A percentile compares a stretch with the other conserved stretches of the same genome.
These are phyloP conservation scores for Eira barbara DNA, from an alignment of 2,113 vertebrate genomes.

Conservation along the genomic window DNA sequence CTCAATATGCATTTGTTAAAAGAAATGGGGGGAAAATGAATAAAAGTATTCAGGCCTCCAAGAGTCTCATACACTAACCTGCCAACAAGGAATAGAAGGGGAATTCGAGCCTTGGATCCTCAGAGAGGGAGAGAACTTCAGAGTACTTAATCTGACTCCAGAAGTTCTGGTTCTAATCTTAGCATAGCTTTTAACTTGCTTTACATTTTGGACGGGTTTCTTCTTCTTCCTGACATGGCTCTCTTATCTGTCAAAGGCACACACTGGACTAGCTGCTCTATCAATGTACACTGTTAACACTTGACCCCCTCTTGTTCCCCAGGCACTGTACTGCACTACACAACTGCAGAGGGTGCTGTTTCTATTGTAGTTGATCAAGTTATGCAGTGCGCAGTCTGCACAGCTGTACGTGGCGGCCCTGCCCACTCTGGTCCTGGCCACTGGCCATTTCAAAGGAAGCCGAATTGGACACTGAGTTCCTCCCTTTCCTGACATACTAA, in stretches of 20 bases:
- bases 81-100: neutral
- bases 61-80: neutral
- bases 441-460: slow-evolving; percentile 7
- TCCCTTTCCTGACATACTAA: slow-evolving; percentile 58
- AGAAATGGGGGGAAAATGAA: neutral
- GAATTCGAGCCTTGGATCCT: neutral
- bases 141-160: neutral
- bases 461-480: neutral
- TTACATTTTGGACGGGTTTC: neutral
- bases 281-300: neutral
- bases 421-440: neutral
- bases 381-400: neutral
- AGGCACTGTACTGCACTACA: neutral
- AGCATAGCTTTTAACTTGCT: neutral
- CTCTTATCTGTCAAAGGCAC: neutral
- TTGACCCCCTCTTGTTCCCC: neutral
- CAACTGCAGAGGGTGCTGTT: neutral
- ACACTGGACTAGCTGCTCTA: neutral
- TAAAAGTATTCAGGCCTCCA: neutral
- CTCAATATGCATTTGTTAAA: neutral
- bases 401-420: neutral
- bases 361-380: accelerated
- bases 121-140: neutral
- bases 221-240: neutral
- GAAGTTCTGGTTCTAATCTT: neutral